phyloP scores from a whole-genome alignment of 2,797 vertebrate genomes.

The Lutjanus argentimaculatus region DNA sequence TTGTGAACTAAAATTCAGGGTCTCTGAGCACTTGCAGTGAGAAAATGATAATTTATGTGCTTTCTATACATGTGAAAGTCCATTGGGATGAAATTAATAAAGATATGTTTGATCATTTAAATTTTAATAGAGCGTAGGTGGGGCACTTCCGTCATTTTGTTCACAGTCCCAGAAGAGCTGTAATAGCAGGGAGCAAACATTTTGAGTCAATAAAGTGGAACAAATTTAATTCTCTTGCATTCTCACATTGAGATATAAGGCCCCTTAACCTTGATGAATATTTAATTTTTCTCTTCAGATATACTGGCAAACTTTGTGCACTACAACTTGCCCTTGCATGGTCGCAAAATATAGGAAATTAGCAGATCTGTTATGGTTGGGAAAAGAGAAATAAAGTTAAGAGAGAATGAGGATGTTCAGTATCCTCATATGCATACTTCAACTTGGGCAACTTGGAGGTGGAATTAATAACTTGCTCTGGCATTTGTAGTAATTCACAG shows the following conservation, averaged over 20 bases:
- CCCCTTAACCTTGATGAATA: constrained; percentile 77
- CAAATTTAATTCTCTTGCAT: constrained; percentile 66
- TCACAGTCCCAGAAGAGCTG: constrained; percentile 48
- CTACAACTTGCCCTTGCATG: constrained; percentile 35
- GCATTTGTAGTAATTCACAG: not conserved
- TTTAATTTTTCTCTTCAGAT: constrained; percentile 74
- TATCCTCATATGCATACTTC: not conserved
- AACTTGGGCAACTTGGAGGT: not conserved
- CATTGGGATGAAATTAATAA: constrained; percentile 47
- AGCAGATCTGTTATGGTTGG: not conserved
- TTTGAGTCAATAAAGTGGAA: constrained; percentile 60
- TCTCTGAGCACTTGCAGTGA: constrained; percentile 21
- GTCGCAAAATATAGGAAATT: constrained; percentile 35
- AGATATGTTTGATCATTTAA: constrained; percentile 55
- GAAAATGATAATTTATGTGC: constrained; percentile 18
- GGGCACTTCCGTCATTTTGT: constrained; percentile 36
- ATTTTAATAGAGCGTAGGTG: constrained; percentile 48
- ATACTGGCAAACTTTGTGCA: constrained; percentile 30
- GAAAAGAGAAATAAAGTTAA: not conserved
- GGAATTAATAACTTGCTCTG: constrained; percentile 4
- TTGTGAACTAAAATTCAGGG: constrained; percentile 20
- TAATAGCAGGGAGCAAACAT: constrained; percentile 58
- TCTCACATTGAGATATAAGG: constrained; percentile 53
- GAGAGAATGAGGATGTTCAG: not conserved
- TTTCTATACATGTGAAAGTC: constrained; percentile 37